Evolutionary conservation across 2,797 vertebrate genomes (phyloP).

Genomic region (Ciconia nigra): DNA sequence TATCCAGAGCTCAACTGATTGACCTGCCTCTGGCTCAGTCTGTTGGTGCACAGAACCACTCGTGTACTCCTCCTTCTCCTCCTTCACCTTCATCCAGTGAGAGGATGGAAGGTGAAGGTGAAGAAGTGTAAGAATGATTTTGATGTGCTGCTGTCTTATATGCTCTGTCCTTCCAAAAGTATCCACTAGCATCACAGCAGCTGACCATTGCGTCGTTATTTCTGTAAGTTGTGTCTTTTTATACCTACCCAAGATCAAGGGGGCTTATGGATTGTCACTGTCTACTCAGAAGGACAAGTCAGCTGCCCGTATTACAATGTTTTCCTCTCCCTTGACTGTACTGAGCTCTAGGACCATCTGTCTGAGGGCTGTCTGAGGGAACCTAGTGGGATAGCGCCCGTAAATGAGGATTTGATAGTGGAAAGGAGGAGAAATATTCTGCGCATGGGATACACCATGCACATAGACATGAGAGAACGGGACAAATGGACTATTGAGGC

Average conservation of each 20-base stretch:
- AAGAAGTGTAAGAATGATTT: neutral
- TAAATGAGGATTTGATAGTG: neutral
- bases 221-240: neutral
- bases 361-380: neutral
- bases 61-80: neutral
- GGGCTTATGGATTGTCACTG: neutral
- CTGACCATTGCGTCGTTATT: neutral
- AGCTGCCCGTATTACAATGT: neutral
- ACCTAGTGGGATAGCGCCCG: neutral
- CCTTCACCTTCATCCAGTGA: neutral
- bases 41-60: neutral
- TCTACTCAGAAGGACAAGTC: neutral
- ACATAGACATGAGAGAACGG: neutral
- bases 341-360: neutral
- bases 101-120: neutral
- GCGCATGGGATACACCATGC: neutral
- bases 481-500: neutral
- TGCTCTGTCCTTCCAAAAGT: neutral
- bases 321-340: neutral
- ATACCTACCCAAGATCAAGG: neutral
- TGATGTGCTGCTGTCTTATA: neutral
- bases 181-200: neutral
- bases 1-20: neutral
- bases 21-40: neutral
- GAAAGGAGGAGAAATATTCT: neutral